These are phyloP conservation scores for Conopomorpha cramerella DNA, from an alignment of 1,140 invertebrate species.

Conservation along the genomic window DNA sequence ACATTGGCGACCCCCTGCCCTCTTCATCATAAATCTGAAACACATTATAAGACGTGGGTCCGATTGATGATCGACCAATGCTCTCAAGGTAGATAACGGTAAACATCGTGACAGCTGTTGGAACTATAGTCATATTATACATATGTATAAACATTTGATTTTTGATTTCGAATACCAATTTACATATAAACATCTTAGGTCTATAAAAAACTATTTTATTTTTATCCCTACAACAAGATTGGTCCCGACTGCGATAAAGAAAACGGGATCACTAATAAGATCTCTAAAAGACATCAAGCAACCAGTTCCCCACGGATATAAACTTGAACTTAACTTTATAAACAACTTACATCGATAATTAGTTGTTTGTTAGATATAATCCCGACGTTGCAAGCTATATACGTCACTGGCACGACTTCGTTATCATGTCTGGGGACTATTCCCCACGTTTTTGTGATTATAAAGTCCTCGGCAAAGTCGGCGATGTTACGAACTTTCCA, in stretches of 20 bases:
- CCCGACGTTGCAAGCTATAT: conserved; percentile 40
- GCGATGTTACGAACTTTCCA: conserved; percentile 40
- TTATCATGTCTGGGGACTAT: conserved; percentile 36
- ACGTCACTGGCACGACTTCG: conserved; percentile 40
- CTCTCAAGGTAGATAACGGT: too few species aligned
- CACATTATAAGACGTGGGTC: too few species aligned
- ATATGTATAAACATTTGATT: background rate
- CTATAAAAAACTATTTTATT: background rate
- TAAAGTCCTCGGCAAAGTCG: conserved; percentile 43
- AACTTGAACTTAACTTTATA: background rate
- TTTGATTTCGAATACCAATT: background rate
- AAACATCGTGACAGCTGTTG: conserved; percentile 1
- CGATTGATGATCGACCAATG: too few species aligned
- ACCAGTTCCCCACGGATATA: too few species aligned
- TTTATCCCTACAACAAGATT: too few species aligned
- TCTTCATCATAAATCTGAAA: conserved; percentile 39
- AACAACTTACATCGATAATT: conserved; percentile 32
- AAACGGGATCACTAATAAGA: too few species aligned
- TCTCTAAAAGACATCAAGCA: too few species aligned
- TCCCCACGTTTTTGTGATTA: conserved; percentile 30
- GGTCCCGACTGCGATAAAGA: too few species aligned
- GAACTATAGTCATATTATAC: background rate
- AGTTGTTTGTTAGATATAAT: conserved; percentile 27
- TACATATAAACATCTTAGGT: background rate
- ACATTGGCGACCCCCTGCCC: conserved; percentile 38